Base-by-base conservation (phyloP, 2,888 invertebrate species). In the Caenorhabditis panamensis region DNA sequence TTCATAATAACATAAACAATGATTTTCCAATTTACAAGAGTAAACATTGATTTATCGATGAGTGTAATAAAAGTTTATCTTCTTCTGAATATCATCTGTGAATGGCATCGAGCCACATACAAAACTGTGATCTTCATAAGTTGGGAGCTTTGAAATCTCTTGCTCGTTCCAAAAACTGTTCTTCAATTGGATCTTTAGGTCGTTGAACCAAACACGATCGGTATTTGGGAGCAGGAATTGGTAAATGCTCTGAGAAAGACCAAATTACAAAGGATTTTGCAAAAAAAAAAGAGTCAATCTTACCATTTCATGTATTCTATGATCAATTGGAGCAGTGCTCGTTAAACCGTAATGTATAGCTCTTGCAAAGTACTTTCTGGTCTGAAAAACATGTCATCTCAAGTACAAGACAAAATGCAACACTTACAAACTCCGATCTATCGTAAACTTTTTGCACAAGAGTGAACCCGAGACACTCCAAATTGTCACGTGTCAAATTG, bases 291-390 rank as follows among this genome's bases (percentile, higher is more conserved):
- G 9, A 9, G 9, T 31, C 31, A 31, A 31, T 9, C n/a, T 51
- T 67, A 79, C 79, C 72, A 79, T 79, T 59, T 79, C 79, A 63
- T 54, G 56, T 22, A 79, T 73, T 22, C 79, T n/a, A 28, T 79
- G 79, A 5, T 68, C 51, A 6, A 79, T 73, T 9, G 79, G 79
- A 24, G 79, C 73, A 0, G 47, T 56, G 26, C 79, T 79, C 2
- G 61, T 79, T 18, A 79, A 41, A 1, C 79, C 73, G 24, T 68
- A 79, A 37, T 79, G 79, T 26, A 79, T 63, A n/a, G 79, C 79
- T 53, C 79, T 49, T 18, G 79, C 67, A 16, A 79, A 68, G 18
- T 79, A 79, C 44, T 79, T 79, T 26, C 71, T 22, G 4, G 79
- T 73, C 79, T 79, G 24, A 61, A 71, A 58, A n/a, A 6, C 2